Base-by-base conservation (phyloP, 2,113 vertebrate species). In the Clarias gariepinus region DNA sequence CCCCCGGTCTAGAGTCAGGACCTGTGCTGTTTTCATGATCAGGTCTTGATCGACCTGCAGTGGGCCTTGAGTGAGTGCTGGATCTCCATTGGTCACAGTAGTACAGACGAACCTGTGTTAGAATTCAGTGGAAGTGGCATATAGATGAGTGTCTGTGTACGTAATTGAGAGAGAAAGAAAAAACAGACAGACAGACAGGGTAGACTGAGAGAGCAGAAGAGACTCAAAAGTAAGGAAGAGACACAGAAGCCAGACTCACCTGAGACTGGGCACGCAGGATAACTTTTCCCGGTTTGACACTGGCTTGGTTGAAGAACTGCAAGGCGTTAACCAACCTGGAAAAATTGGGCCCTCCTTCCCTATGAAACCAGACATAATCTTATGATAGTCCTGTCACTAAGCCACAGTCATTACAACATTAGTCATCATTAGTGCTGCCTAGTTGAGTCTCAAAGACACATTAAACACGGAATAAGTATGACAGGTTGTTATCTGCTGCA, bases 271-370 rank as follows among this genome's bases (percentile, higher is more conserved):
- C 86, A 86, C 89, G 89, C 61, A 92, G 79, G 81, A 87, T 86
- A 81, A 95, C 33, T 58, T 88, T 47, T 13, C 90, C 90, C 3
- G 89, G 33, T 0, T 0, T 69, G 85, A 92, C 86, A 2, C 78
- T 83, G 16, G 82, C 95, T 91, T 85, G 93, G 3, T 94, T 93
- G 73, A 86, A 91, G 64, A 63, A 86, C 68, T 11, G 15, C 77
- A 98, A 95, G 0, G 94, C 95, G 0, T 87, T 91, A 55, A 97
- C 0, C 69, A 96, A 76, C 18, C 0, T 83, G 82, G 89, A 95
- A 93, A 98, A 98, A 12, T 0, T 92, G 3, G 96, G 95, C 15
- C 89, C 86, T 9, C 94, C 95, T 79, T 91, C 86, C 89, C 97
- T 97, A 86, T 33, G 61, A 80, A 89, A 89, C 12, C 74, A n/a